Base-by-base conservation (phyloP, 2,797 vertebrate species). In the Novumbra hubbsi region DNA sequence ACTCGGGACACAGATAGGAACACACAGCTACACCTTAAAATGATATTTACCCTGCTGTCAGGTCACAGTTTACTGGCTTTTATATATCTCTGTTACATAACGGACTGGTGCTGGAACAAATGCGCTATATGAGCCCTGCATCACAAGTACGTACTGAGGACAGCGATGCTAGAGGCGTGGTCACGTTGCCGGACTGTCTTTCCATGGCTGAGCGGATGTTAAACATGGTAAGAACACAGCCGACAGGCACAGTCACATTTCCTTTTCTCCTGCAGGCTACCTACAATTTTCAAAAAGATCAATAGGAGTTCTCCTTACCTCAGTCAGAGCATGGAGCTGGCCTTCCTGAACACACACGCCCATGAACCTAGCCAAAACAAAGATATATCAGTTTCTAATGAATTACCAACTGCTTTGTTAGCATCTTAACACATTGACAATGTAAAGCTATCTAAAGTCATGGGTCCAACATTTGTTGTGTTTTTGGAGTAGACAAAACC, bases 321-420 rank as follows among this genome's bases (percentile, higher is more conserved):
- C 98, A 72, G 95, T 99, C 87, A 99, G 93, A 81, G 98, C 97
- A 70, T 99, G 98, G 73, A 99, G 93, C 82, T 99, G 97, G 87
- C 98, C 98, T 92, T 99, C 95, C 82, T 99, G 97, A 85, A 99
- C 95, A 88, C 98, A 99, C 76, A 98, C 98, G 76, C 98, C 98
- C 93, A 96, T 97, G 90, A 98, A 99, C 95, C 98, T 99, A 89
- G 73, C 91, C 68, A 76, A 75, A 55, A 27, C 82, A 76, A 1
- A 70, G 19, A 62, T 19, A 63, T 2, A 71, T 8, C 70, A 19
- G 55, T 57, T 57, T 24, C 2, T 24, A 57, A 19, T n/a, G n/a
- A 57, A 57, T 12, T 57, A 24, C n/a, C 11, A 60, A 60, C 24
- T 57, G n/a, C 3, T 60, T 60, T 12, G 11, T 60, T 60, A 27